Conservation (phyloP, 2,797 vertebrate genomes). For the Chelidonichthys spinosus region DNA sequence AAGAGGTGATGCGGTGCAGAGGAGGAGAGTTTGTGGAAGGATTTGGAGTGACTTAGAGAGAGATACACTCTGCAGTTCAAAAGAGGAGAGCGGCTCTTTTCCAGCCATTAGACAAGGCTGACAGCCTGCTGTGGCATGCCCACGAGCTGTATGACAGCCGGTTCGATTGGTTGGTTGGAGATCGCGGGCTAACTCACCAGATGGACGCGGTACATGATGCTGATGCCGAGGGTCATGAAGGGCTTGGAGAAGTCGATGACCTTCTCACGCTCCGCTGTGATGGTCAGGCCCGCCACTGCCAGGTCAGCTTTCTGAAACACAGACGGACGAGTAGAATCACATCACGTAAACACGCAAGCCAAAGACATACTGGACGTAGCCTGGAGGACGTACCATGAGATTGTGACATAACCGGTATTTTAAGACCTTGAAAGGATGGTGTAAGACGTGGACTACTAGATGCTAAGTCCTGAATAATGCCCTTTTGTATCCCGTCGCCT, state of each 20-base stretch:
- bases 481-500: constrained; percentile 51
- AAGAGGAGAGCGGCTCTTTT: constrained; percentile 45
- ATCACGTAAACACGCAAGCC: constrained; percentile 60
- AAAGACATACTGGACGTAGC: constrained; percentile 49
- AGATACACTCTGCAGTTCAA: constrained; percentile 37
- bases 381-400: not conserved
- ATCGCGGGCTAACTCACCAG: constrained; percentile 89
- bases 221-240: constrained; percentile 98
- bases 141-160: constrained; percentile 13
- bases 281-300: constrained; percentile 96
- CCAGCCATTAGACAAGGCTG: constrained; percentile 54
- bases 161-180: not conserved
- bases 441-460: constrained; percentile 32
- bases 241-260: constrained; percentile 99
- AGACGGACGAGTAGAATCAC: constrained; percentile 25
- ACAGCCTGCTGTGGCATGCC: constrained; percentile 37
- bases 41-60: constrained; percentile 47
- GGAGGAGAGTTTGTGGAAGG: constrained; percentile 32
- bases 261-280: constrained; percentile 97
- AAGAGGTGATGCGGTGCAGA: constrained; percentile 28
- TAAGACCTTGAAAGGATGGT: constrained; percentile 29
- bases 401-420: constrained; percentile 35
- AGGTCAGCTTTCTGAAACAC: constrained; percentile 95
- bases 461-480: constrained; percentile 52
- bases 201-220: constrained; percentile 98